These are phyloP conservation scores for Rhinoraja longicauda DNA, from an alignment of 2,797 vertebrate genomes.

Conservation along the genomic window DNA sequence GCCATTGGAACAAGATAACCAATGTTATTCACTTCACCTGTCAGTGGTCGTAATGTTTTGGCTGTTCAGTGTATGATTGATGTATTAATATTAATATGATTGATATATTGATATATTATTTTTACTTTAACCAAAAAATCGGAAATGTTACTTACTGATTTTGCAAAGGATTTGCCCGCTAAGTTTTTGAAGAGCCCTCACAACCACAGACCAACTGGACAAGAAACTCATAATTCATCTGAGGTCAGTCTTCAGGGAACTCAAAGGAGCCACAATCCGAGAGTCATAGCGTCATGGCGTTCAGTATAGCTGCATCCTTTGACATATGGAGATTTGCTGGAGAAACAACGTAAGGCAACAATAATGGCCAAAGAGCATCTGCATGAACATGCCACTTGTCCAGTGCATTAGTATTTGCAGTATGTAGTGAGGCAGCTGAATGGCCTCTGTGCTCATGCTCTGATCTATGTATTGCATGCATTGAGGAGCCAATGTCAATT, in stretches of 20 bases:
- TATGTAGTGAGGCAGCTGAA: neutral
- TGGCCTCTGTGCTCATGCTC: neutral
- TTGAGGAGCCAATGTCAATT: no score
- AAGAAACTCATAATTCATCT: neutral
- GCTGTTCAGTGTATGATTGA: no score
- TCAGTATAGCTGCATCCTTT: neutral
- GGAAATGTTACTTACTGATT: neutral
- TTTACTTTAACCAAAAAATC: neutral
- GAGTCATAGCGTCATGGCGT: no score
- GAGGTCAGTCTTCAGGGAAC: neutral
- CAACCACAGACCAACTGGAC: neutral
- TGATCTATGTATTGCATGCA: no score
- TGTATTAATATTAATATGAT: neutral
- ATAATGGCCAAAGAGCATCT: neutral
- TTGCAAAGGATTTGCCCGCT: neutral
- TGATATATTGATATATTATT: no score
- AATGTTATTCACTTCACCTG: no score
- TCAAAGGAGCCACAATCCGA: no score
- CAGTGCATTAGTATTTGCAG: neutral
- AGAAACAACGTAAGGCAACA: neutral
- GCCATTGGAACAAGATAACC: no score
- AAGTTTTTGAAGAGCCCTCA: neutral
- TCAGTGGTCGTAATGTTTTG: no score
- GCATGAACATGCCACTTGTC: neutral
- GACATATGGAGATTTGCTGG: neutral